phyloP scores from a whole-genome alignment of 92 coral and sea anemone species.

The Epizoanthus illoricatus region DNA sequence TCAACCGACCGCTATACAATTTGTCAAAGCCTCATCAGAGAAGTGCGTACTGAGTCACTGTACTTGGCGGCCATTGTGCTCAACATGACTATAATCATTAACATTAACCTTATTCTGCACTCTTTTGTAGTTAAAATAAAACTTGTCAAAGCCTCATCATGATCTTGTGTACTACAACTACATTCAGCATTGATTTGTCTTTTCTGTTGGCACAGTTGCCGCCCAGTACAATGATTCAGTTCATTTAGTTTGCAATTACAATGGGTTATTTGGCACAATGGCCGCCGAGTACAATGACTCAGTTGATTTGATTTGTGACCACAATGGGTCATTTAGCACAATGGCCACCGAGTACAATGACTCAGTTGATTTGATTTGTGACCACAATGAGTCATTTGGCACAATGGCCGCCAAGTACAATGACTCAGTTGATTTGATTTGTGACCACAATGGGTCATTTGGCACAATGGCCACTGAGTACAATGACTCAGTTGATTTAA shows the following conservation, averaged over 20 bases:
- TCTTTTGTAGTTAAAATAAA: constrained; percentile 22
- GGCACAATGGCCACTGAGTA: not conserved
- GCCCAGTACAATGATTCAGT: constrained; percentile 23
- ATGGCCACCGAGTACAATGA: constrained; percentile 39
- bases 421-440: constrained; percentile 22
- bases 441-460: no score
- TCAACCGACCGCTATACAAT: constrained; percentile 4
- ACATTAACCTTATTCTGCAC: constrained; percentile 16
- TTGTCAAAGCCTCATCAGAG: no score
- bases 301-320: not conserved
- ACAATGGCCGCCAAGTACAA: not conserved
- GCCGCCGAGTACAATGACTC: constrained; percentile 15
- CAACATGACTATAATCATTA: constrained; percentile 13
- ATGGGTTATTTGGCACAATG: constrained; percentile 14
- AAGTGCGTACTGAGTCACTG: no score
- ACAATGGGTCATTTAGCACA: not conserved
- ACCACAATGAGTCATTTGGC: no score
- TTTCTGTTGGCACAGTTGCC: not conserved
- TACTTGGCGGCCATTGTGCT: no score
- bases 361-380: constrained; percentile 31
- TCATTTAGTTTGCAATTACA: constrained; percentile 4
- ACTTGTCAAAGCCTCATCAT: constrained; percentile 28
- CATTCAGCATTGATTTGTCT: not conserved
- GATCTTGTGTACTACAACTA: not conserved
- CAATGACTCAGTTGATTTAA: constrained; percentile 11